Evolutionary conservation across 2,113 vertebrate species (phyloP), one percentile per base, ranked within the genome.

Genomic region (Lophotis ruficrista): DNA sequence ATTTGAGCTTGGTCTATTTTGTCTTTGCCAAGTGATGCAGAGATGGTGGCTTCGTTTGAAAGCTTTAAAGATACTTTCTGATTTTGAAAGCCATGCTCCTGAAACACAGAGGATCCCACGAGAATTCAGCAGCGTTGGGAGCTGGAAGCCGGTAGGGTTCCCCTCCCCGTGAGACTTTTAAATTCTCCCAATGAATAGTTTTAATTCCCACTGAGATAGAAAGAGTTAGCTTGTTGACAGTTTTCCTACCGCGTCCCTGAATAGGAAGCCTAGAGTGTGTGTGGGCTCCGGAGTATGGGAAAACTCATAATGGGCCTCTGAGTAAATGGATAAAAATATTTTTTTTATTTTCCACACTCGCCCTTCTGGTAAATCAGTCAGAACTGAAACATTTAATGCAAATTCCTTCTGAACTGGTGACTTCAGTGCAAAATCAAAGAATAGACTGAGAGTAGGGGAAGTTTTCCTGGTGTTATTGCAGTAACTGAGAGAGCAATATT

Each of bases 231-330:
- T 89, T 71, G 56, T 85, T 92, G 93, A 85, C 73, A 70, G 57
- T 91, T 94, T 93, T 90, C 83, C 82, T 96, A 15, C 65, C 0
- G 21, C 43, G 78, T 38, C 53, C 38, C 81, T 92, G 87, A 95
- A 94, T 83, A 78, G 69, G 86, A 90, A 80, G 47, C 60, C 60
- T 81, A 38, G 80, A 73, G 57, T 69, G 81, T 89, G 93, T 87
- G 91, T 92, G 94, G 93, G 68, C 89, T 90, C 85, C 30, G 6
- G 48, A 85, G 71, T 85, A 92, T 88, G 95, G 86, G 94, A 97
- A 97, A 96, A 41, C 66, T 71, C 58, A 23, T n/a, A 70, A 75
- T 43, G 72, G 53, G 20, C n/a, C 45, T 91, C 68, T 53, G 72
- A 90, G 82, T 76, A 94, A 92, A 88, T 68, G 65, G 61, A 38